phyloP scores from a whole-genome alignment of 2,113 vertebrate genomes.

The Callospermophilus lateralis region DNA sequence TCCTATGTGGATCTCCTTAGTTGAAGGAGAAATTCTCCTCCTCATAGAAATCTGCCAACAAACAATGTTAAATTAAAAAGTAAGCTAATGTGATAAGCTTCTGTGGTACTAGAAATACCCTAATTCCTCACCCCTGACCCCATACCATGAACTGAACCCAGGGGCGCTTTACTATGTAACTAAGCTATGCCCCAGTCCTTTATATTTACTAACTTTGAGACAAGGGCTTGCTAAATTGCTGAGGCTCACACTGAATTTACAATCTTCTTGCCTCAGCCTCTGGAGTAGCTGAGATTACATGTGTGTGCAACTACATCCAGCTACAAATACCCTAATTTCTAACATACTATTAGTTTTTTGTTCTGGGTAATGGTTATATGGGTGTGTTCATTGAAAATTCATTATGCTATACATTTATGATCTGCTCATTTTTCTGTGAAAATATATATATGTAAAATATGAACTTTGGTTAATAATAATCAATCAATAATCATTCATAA shows the following conservation, averaged over 20 bases:
- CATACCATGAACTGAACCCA: too few species aligned
- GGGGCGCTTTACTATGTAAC: too few species aligned
- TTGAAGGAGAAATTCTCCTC: neutral
- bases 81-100: neutral
- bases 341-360: neutral
- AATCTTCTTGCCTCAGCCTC: too few species aligned
- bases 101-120: neutral
- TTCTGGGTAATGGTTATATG: neutral
- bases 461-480: slow-evolving; percentile 2
- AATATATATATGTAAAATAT: neutral
- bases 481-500: neutral
- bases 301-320: too few species aligned
- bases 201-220: too few species aligned
- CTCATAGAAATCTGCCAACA: neutral
- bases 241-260: too few species aligned
- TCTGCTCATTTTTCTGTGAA: neutral
- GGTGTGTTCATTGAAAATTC: neutral
- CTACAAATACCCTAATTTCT: neutral
- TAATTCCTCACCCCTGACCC: neutral
- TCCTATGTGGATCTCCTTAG: neutral
- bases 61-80: neutral
- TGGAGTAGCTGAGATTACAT: too few species aligned
- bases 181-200: too few species aligned
- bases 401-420: neutral
- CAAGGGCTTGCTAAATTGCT: too few species aligned